phyloP scores from a whole-genome alignment of 1,140 invertebrate species.

The Drosophila lowei region DNA sequence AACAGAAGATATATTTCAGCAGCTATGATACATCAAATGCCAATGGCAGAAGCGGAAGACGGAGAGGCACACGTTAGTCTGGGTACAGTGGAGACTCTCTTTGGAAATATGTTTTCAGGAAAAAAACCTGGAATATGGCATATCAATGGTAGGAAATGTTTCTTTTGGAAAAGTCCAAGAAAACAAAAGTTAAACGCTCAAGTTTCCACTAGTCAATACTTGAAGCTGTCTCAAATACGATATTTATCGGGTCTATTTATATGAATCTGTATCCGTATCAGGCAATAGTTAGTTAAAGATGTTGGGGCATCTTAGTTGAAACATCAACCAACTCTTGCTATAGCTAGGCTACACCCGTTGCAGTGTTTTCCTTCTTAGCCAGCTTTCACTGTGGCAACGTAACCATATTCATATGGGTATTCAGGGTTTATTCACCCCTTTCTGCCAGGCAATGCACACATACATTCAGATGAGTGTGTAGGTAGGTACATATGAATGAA shows the following conservation, averaged over 20 bases:
- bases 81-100: not conserved
- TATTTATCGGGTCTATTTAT: no score
- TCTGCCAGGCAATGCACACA: constrained; percentile 1
- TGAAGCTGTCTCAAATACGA: no score
- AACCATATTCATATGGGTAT: constrained; percentile 13
- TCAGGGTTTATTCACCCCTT: constrained; percentile 65
- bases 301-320: no score
- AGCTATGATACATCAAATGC: constrained; percentile 6
- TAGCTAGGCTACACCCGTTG: no score
- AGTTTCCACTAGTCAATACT: no score
- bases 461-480: constrained; percentile 15
- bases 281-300: no score
- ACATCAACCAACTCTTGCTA: no score
- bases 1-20: not conserved
- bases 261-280: not conserved
- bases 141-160: no score
- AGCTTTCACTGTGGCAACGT: constrained; percentile 2
- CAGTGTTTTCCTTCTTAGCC: not conserved
- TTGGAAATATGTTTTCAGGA: no score
- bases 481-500: not conserved
- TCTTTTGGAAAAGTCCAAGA: no score
- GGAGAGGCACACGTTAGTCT: not conserved
- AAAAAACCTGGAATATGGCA: no score
- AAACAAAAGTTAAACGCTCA: no score
- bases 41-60: not conserved